Percentiles rank a stretch among this genome's conserved stretches.
Conservation (phyloP, 2,113 vertebrate genomes). For the Thamnophis sirtalis region DNA sequence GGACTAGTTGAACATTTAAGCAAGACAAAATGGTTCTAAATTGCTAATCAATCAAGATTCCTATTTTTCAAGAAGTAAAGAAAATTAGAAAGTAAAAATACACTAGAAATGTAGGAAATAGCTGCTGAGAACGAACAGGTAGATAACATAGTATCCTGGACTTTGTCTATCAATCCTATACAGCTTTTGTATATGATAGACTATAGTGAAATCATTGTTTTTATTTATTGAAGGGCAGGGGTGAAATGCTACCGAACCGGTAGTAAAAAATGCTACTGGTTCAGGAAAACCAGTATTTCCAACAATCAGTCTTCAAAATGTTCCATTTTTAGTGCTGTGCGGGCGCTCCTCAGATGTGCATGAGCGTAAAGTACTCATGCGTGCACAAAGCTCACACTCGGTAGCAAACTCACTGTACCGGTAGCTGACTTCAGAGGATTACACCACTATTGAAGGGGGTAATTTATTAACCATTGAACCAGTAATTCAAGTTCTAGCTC, state of each 20-base stretch:
- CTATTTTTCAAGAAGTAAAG: background rate
- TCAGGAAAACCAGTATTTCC: no score
- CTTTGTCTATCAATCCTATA: background rate
- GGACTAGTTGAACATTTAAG: background rate
- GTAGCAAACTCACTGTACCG: no score
- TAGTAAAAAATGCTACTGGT: no score
- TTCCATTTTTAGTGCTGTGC: no score
- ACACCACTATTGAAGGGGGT: no score
- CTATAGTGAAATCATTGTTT: background rate
- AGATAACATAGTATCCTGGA: background rate
- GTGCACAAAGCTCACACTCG: no score
- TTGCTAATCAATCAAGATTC: background rate
- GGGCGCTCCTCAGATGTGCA: no score
- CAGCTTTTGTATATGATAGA: background rate
- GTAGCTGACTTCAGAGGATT: no score
- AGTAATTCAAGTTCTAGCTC: conserved; percentile 27
- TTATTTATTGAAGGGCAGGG: background rate
- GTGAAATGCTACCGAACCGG: no score
- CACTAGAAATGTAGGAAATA: background rate
- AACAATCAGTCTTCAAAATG: no score
- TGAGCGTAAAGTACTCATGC: no score
- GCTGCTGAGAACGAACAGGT: background rate
- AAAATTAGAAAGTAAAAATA: background rate
- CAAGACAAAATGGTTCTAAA: background rate
- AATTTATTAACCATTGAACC: background rate